A percentile compares a stretch with the other conserved stretches of the same genome.
Evolutionary conservation across 2,888 invertebrate species (phyloP).

Genomic region (Tortricodes alternella): DNA sequence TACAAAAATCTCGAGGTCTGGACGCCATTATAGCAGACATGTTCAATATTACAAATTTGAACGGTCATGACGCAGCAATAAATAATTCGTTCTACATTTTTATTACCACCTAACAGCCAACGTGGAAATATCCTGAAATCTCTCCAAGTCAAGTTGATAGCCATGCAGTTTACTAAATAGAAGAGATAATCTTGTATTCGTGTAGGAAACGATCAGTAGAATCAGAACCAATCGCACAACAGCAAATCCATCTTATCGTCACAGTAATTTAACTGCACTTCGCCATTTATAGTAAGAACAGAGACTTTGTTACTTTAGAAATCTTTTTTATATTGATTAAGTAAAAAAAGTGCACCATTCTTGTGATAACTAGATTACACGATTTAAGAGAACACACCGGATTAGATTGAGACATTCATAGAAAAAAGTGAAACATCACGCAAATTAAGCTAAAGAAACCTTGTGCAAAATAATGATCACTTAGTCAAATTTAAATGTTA

Average conservation of each 20-base stretch:
- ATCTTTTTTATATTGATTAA: neutral
- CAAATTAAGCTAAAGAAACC: neutral
- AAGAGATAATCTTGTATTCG: conserved; percentile 1
- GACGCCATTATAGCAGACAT: too few species aligned
- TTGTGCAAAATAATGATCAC: neutral
- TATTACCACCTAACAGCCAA: neutral
- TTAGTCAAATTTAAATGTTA: neutral
- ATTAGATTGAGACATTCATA: too few species aligned
- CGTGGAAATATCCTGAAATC: neutral
- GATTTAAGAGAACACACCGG: too few species aligned
- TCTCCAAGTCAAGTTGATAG: neutral
- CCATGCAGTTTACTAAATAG: neutral
- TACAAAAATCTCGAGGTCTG: too few species aligned
- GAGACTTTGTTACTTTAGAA: neutral
- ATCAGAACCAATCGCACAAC: conserved; percentile 13
- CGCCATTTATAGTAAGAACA: neutral
- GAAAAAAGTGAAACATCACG: neutral
- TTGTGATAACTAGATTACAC: too few species aligned
- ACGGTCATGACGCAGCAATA: too few species aligned
- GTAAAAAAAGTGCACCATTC: conserved; percentile 4
- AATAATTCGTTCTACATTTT: neutral
- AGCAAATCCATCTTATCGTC: neutral
- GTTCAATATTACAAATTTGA: too few species aligned
- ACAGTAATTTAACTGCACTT: neutral
- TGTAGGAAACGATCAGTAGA: conserved; percentile 9